Evolutionary conservation across 2,113 vertebrate genomes (phyloP), one percentile per base, ranked within the genome.

Genomic region (Syngnathus scovelli): DNA sequence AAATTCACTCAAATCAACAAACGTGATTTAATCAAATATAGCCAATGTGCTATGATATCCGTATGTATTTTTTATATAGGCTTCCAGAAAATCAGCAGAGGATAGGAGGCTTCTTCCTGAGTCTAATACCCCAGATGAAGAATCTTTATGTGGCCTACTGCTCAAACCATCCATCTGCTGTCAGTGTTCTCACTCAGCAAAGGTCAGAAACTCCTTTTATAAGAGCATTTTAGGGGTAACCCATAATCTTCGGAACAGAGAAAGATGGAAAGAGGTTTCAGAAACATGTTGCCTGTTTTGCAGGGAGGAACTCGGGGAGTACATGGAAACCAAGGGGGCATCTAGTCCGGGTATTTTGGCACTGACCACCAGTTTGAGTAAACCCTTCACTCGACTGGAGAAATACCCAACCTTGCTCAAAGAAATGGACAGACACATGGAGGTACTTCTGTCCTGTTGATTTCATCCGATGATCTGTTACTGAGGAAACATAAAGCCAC

Each of bases 341-440:
- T 90, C 85, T 73, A 88, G 88, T 69, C 95, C 95, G 1, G 97
- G 97, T 66, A 94, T 96, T 83, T 92, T 96, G 64, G 92, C 94
- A n/a, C 86, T 99, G 79, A 99, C 96, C 67, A 95, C 93, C 0
- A 95, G 94, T 83, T 92, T 99, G 79, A 99, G 97, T 90, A 97
- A 95, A 83, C 95, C 97, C 3, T 99, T 99, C 86, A 94, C 94
- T 91, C 92, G 97, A 71, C 93, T 99, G 86, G 95, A 98, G 87
- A 93, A 94, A 83, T 98, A 98, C 87, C 95, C 96, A 8, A 93
- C 94, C 0, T 91, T 98, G 78, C 93, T 98, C 72, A 98, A 95
- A 87, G 97, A 99, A 65, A 92, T 99, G 80, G 96, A 99, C 83
- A 89, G 97, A 76, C 96, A 99, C 83, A 98, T 98, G 94, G 96